Conservation (phyloP, 2,888 invertebrate genomes). For the Neria commutata region DNA sequence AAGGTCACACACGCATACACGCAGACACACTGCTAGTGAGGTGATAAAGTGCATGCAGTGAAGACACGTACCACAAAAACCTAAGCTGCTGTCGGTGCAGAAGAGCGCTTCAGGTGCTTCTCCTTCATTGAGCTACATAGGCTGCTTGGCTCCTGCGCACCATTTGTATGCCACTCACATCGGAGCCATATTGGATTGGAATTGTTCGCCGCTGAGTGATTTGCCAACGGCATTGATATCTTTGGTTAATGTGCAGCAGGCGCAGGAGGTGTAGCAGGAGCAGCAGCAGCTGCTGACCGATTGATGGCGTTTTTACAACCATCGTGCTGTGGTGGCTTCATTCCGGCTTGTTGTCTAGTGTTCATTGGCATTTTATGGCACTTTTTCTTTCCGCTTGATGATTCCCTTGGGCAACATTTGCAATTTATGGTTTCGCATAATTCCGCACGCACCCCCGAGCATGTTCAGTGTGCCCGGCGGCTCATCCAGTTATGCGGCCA, state of each 20-base stretch:
- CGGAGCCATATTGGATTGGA: neutral
- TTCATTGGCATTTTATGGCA: slow-evolving; percentile 38
- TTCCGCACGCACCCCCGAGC: neutral
- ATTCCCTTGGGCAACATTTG: slow-evolving; percentile 51
- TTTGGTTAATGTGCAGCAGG: slow-evolving; percentile 5
- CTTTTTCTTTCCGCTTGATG: slow-evolving; percentile 46
- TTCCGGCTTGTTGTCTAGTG: slow-evolving; percentile 36
- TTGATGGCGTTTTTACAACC: slow-evolving; percentile 30
- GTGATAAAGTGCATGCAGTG: too few relatives aligned
- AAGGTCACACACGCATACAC: neutral
- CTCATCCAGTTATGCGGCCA: too few relatives aligned
- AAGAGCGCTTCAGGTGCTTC: neutral
- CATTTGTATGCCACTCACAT: slow-evolving; percentile 1
- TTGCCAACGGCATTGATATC: slow-evolving; percentile 17
- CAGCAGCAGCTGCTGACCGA: slow-evolving; percentile 40
- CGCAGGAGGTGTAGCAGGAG: too few relatives aligned
- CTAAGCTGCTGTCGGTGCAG: neutral
- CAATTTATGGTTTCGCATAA: slow-evolving; percentile 47
- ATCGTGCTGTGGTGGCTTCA: slow-evolving; percentile 6
- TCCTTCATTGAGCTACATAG: neutral
- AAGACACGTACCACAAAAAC: too few relatives aligned
- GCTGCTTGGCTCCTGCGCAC: neutral
- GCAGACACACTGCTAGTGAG: neutral
- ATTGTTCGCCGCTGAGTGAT: slow-evolving; percentile 13
- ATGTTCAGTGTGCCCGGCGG: too few relatives aligned